Evolutionary conservation across 2,888 invertebrate genomes (phyloP).

Genomic region (Drosophila incognita): DNA sequence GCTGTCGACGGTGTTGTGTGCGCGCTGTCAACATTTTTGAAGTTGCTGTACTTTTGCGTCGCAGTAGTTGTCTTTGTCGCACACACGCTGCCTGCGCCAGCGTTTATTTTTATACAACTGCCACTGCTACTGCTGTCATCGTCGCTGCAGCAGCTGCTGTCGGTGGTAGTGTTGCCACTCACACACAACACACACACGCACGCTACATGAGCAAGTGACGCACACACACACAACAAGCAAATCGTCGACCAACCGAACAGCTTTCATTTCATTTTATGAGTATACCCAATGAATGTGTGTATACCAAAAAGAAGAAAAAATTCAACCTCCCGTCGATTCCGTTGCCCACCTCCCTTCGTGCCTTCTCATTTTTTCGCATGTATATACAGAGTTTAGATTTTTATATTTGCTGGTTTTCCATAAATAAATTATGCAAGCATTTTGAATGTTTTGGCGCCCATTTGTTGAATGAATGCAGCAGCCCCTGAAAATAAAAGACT

Average conservation of each 20-base stretch:
- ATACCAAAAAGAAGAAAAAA: conserved; percentile 45
- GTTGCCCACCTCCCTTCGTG: conserved; percentile 12
- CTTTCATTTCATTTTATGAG: conserved; percentile 70
- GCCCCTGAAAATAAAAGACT: conserved; percentile 16
- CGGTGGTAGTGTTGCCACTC: conserved; percentile 34
- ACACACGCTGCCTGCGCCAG: conserved; percentile 73
- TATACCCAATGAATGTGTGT: conserved; percentile 50
- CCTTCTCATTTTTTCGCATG: conserved; percentile 3
- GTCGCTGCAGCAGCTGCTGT: conserved; percentile 57
- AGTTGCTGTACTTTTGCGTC: conserved; percentile 80
- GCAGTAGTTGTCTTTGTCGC: conserved; percentile 79
- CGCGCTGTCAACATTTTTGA: conserved; percentile 77
- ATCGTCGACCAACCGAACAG: conserved; percentile 67
- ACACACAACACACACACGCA: conserved; percentile 26
- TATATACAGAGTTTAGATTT: conserved; percentile 6
- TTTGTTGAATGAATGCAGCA: conserved; percentile 29
- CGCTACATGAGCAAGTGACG: not conserved
- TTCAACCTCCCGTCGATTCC: not conserved
- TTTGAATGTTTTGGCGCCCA: conserved; percentile 42
- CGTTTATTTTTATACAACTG: conserved; percentile 77
- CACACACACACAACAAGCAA: conserved; percentile 33
- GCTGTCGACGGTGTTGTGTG: conserved; percentile 59
- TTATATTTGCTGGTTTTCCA: conserved; percentile 17
- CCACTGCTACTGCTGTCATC: conserved; percentile 68
- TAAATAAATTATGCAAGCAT: conserved; percentile 46